phyloP scores from a whole-genome alignment of 1,140 invertebrate species.

The Drosophila athabasca region DNA sequence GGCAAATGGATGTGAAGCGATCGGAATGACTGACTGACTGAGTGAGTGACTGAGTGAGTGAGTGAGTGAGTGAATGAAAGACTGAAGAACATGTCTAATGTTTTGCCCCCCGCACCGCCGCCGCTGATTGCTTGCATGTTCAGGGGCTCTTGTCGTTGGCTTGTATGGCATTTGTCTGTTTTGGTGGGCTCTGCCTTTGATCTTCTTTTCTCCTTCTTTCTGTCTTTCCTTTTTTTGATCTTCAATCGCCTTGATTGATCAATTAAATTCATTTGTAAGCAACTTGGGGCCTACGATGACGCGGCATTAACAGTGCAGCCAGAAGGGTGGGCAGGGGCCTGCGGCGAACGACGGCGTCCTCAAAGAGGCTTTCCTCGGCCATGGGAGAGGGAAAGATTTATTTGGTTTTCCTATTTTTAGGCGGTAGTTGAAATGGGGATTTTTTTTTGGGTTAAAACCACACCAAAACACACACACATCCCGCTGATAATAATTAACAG shows the following conservation, averaged over 20 bases:
- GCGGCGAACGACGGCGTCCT: slow-evolving; percentile 29
- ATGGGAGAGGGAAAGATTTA: slow-evolving; percentile 24
- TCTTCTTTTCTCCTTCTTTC: slow-evolving; percentile 55
- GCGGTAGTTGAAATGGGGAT: too few relatives aligned
- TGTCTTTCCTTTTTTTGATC: slow-evolving; percentile 55
- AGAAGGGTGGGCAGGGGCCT: slow-evolving; percentile 6
- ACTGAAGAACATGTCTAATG: slow-evolving; percentile 72
- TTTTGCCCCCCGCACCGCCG: too few relatives aligned
- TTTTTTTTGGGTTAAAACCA: slow-evolving; percentile 2
- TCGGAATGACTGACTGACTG: slow-evolving; percentile 28
- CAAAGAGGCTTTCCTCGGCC: slow-evolving; percentile 17
- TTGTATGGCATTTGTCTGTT: slow-evolving; percentile 77
- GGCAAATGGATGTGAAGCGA: too few relatives aligned
- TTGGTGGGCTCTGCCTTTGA: slow-evolving; percentile 58
- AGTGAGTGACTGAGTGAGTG: slow-evolving; percentile 27
- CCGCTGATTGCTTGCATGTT: slow-evolving; percentile 63
- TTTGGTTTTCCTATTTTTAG: slow-evolving; percentile 37
- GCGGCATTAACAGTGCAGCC: slow-evolving; percentile 27
- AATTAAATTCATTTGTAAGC: slow-evolving; percentile 83
- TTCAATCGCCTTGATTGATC: slow-evolving; percentile 82
- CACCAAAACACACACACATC: slow-evolving; percentile 2
- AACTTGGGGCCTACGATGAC: slow-evolving; percentile 60
- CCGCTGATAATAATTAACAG: slow-evolving; percentile 4
- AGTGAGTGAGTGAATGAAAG: slow-evolving; percentile 47
- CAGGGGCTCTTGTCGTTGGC: slow-evolving; percentile 50